Percentiles rank a stretch among this genome's conserved stretches.
Evolutionary conservation across 1,140 invertebrate genomes (phyloP).

Genomic region (Arion vulgaris): DNA sequence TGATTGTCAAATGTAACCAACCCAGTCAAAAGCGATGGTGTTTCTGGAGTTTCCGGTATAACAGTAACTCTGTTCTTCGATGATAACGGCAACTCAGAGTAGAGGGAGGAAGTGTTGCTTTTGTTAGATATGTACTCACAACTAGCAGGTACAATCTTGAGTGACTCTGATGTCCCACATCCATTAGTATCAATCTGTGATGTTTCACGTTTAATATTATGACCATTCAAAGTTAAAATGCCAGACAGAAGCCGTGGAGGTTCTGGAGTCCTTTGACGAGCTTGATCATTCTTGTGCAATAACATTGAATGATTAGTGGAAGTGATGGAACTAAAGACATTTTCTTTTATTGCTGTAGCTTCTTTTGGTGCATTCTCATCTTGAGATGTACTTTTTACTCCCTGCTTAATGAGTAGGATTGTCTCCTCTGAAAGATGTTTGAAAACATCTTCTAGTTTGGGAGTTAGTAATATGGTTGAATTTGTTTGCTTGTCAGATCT

Average conservation of each 20-base stretch:
- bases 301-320: too few relatives aligned
- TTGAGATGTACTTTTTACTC: background rate
- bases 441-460: background rate
- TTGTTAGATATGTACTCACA: background rate
- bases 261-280: too few relatives aligned
- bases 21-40: background rate
- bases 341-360: background rate
- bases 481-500: background rate
- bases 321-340: too few relatives aligned
- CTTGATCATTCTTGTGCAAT: too few relatives aligned
- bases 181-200: background rate
- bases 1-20: background rate
- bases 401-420: background rate
- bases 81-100: too few relatives aligned
- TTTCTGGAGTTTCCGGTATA: background rate
- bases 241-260: too few relatives aligned
- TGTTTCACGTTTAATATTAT: background rate
- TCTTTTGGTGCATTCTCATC: background rate
- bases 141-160: background rate
- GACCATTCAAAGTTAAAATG: too few relatives aligned
- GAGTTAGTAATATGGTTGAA: background rate
- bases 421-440: background rate
- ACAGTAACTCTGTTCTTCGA: background rate
- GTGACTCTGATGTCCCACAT: background rate
- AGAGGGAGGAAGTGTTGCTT: too few relatives aligned